phyloP scores from a whole-genome alignment of 1,140 invertebrate genomes.

The Pachypeltis micranthus region DNA sequence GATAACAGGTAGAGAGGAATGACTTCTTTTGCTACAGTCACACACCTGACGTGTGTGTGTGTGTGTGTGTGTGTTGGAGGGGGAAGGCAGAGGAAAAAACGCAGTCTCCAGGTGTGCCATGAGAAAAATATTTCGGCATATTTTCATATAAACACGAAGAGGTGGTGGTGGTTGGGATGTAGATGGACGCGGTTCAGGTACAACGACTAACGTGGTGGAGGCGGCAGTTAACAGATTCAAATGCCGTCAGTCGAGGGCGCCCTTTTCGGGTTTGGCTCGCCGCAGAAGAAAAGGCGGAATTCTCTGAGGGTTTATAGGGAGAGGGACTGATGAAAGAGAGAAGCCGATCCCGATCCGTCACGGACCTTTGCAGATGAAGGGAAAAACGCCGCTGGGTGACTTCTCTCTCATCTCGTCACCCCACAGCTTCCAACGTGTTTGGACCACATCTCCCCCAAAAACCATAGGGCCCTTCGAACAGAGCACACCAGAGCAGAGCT shows the following conservation, averaged over 20 bases:
- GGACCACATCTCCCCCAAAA: conserved; percentile 4
- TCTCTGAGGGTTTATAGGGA: not conserved
- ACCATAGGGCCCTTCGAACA: not conserved
- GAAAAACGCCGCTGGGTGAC: conserved; percentile 1
- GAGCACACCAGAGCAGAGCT: too few relatives aligned
- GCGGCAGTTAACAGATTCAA: conserved; percentile 3
- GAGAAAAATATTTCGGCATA: conserved; percentile 9
- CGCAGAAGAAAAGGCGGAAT: not conserved
- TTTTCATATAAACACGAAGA: not conserved
- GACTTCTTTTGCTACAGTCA: too few relatives aligned
- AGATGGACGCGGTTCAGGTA: too few relatives aligned
- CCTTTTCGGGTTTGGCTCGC: too few relatives aligned
- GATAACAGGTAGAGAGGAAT: too few relatives aligned
- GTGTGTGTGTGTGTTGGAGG: too few relatives aligned
- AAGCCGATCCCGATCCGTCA: conserved; percentile 1
- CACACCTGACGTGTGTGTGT: too few relatives aligned
- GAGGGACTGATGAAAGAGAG: not conserved
- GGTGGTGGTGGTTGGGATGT: too few relatives aligned
- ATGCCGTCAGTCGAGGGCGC: not conserved
- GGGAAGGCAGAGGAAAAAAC: too few relatives aligned
- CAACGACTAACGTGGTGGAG: too few relatives aligned
- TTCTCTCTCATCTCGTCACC: not conserved
- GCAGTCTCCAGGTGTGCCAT: not conserved
- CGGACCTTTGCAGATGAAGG: not conserved
- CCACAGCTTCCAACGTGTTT: not conserved